These are phyloP conservation scores for Tachycineta bicolor DNA, from an alignment of 2,113 vertebrate species.

Conservation along the genomic window DNA sequence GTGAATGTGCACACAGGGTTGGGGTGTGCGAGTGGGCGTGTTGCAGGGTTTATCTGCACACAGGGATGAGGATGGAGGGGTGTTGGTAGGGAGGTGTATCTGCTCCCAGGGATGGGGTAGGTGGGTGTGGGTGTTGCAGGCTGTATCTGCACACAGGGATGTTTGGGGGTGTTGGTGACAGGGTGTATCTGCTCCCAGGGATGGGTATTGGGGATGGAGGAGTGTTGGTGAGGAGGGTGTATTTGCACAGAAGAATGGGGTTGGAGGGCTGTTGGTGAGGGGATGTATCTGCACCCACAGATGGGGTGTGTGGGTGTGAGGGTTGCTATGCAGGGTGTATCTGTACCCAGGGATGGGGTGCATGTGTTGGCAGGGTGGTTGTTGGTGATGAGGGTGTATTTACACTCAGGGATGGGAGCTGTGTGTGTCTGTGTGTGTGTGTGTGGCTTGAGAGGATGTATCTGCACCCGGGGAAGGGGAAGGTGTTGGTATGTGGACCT, in stretches of 20 bases:
- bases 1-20: background rate
- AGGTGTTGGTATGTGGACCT: background rate
- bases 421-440: background rate
- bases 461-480: background rate
- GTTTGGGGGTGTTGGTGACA: background rate
- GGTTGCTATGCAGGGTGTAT: background rate
- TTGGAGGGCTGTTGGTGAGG: background rate
- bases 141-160: background rate
- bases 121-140: background rate
- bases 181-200: background rate
- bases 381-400: background rate
- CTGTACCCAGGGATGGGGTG: background rate
- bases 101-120: background rate
- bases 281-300: background rate
- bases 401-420: background rate
- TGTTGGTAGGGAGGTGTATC: background rate
- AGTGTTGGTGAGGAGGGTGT: background rate
- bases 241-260: background rate
- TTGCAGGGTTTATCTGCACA: background rate
- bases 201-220: background rate
- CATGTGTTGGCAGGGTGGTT: background rate
- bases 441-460: background rate
- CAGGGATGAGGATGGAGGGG: background rate
- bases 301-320: background rate
- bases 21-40: background rate